phyloP scores from a whole-genome alignment of 2,888 invertebrate species.

The Eristalis pertinax region DNA sequence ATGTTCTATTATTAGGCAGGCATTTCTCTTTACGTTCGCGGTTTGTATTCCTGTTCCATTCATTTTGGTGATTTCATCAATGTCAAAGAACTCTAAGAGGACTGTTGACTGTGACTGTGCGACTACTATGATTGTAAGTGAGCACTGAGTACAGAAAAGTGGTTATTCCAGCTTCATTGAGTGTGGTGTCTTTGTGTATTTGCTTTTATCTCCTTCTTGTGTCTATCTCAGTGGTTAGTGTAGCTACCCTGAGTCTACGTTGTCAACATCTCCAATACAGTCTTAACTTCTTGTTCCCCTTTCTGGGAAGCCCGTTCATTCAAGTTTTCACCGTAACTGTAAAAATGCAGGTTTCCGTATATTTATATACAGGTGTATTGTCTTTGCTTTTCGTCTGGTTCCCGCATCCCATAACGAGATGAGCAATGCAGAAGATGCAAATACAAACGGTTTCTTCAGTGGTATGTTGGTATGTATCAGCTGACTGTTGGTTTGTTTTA shows the following conservation, averaged over 20 bases:
- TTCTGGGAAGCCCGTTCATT: slow-evolving; percentile 44
- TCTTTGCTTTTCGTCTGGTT: slow-evolving; percentile 50
- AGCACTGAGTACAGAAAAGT: slow-evolving; percentile 62
- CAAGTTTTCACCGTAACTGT: slow-evolving; percentile 62
- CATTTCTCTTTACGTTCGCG: neutral
- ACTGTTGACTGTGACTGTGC: slow-evolving; percentile 9
- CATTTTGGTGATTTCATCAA: slow-evolving; percentile 23
- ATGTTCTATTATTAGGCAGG: neutral
- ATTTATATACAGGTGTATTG: slow-evolving; percentile 58
- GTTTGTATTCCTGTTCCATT: slow-evolving; percentile 27
- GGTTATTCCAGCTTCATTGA: slow-evolving; percentile 62
- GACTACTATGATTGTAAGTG: slow-evolving; percentile 40
- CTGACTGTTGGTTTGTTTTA: slow-evolving; percentile 50
- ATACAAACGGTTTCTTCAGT: slow-evolving; percentile 28
- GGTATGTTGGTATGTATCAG: slow-evolving; percentile 38
- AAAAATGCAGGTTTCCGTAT: slow-evolving; percentile 55
- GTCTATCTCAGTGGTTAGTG: slow-evolving; percentile 8
- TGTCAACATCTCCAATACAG: slow-evolving; percentile 28
- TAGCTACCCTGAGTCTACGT: slow-evolving; percentile 17
- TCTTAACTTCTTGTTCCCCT: slow-evolving; percentile 14
- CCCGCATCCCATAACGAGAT: slow-evolving; percentile 45
- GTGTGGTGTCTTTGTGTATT: slow-evolving; percentile 48
- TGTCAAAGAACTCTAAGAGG: slow-evolving; percentile 54
- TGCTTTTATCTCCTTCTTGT: slow-evolving; percentile 32
- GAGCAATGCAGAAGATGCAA: slow-evolving; percentile 41